Base-by-base conservation (phyloP, 2,888 invertebrate genomes). In the Homarus gammarus region DNA sequence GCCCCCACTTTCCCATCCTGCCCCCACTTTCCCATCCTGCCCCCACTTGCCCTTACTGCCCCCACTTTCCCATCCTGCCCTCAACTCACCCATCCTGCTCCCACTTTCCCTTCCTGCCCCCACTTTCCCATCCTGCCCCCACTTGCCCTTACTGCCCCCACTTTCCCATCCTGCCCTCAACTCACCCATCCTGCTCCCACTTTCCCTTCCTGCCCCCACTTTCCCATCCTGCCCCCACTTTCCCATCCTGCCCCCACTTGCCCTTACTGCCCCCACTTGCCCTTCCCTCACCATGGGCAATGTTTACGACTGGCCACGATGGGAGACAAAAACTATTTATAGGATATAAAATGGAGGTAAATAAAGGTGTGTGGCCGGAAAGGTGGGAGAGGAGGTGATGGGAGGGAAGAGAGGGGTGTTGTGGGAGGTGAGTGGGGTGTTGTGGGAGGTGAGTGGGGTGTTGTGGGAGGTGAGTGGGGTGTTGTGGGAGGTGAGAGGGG, bases 51-150 rank as follows among this genome's bases (percentile, higher is more conserved):
- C 8, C 31, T n/a, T n/a, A 12, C 44, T 75, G 6, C n/a, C 27
- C 77, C 44, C 75, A 78, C 51, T 49, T 51, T 78, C 51, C 49
- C 31, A 40, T 44, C 40, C 40, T 27, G 2, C n/a, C 40, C 40
- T 75, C 75, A 27, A 78, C 31, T 27, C 27, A 51, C 75, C 27
- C 56, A 31, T 36, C 81, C 38, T n/a, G 64, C 15, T 31, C n/a
- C n/a, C 31, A 56, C 31, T 10, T 31, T 15, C 31, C 70, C 38
- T 0, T 40, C 15, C 68, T 70, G 33, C 40, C 70, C 44, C 44
- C 44, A 40, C 70, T 82, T 44, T 31, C 68, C 44, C 40, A 38
- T 33, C 31, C 31, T 70, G 70, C 70, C 70, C 18, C 31, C 27
- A n/a, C 51, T 44, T 22, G 81, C 38, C n/a, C 36, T 77, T 40